phyloP scores from a whole-genome alignment of 64 coral and sea anemone genomes.

The Porites australiensis region DNA sequence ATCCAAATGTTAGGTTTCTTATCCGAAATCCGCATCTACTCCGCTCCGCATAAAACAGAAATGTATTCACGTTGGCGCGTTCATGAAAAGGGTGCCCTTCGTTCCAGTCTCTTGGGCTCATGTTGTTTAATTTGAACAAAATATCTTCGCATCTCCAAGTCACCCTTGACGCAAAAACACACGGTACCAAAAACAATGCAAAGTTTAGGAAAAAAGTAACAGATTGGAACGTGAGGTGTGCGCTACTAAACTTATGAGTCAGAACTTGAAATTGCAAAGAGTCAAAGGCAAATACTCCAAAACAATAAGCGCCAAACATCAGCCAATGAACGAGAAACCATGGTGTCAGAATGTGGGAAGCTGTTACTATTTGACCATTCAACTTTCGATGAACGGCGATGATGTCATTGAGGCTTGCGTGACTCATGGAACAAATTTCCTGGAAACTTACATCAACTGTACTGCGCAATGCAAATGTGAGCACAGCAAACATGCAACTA shows the following conservation, averaged over 20 bases:
- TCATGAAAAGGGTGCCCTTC: constrained; percentile 36
- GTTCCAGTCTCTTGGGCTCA: background rate
- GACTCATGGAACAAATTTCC: background rate
- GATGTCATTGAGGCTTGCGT: background rate
- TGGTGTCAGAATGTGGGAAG: background rate
- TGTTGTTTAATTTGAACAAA: background rate
- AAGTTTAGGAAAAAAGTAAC: background rate
- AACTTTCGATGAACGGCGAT: background rate
- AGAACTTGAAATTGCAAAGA: background rate
- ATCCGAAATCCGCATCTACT: constrained; percentile 38
- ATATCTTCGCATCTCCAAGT: background rate
- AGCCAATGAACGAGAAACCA: background rate
- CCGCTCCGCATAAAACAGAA: constrained; percentile 24
- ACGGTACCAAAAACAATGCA: background rate
- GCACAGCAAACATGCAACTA: background rate
- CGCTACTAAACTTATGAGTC: background rate
- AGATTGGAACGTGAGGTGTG: background rate
- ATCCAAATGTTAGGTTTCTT: constrained; percentile 18
- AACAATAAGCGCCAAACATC: background rate
- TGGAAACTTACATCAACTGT: background rate
- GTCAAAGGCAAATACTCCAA: background rate
- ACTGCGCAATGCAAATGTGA: background rate
- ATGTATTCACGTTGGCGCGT: constrained; percentile 7
- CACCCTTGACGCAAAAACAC: background rate
- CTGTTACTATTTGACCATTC: background rate